Percentiles rank a stretch among this genome's conserved stretches.
Conservation (phyloP, 2,113 vertebrate species). For the Poecile atricapillus region DNA sequence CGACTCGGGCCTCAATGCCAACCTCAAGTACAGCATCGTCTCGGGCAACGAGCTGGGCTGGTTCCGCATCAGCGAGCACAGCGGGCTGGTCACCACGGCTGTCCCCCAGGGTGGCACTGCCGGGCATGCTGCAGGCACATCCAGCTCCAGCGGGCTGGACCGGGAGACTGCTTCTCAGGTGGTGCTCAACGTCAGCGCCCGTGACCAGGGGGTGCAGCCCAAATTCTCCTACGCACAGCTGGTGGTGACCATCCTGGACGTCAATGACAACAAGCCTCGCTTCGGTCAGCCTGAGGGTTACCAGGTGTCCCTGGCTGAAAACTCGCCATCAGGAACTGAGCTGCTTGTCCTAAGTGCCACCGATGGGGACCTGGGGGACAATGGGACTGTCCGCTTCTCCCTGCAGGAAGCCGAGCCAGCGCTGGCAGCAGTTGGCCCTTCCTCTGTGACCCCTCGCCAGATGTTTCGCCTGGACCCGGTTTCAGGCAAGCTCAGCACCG, state of each 20-base stretch:
- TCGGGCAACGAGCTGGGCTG: slow-evolving; percentile 93
- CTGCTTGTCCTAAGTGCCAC: slow-evolving; percentile 83
- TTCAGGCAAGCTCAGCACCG: slow-evolving; percentile 83
- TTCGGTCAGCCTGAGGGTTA: slow-evolving; percentile 83
- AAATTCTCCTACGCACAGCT: slow-evolving; percentile 90
- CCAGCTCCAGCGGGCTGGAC: slow-evolving; percentile 71
- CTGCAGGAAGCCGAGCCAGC: slow-evolving; percentile 79
- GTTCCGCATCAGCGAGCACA: slow-evolving; percentile 94
- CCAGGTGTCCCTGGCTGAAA: slow-evolving; percentile 83
- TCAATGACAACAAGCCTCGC: slow-evolving; percentile 89
- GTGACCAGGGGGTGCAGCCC: slow-evolving; percentile 94
- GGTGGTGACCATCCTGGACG: slow-evolving; percentile 87
- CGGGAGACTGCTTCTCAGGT: slow-evolving; percentile 87
- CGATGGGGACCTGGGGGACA: slow-evolving; percentile 91
- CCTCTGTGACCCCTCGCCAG: slow-evolving; percentile 38
- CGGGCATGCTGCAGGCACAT: fast-evolving
- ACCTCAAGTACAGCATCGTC: slow-evolving; percentile 93
- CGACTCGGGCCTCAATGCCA: slow-evolving; percentile 95
- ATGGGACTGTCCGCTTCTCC: slow-evolving; percentile 89
- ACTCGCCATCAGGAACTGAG: slow-evolving; percentile 83
- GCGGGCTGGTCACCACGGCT: slow-evolving; percentile 89
- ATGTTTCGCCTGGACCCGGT: slow-evolving; percentile 84
- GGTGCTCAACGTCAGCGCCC: slow-evolving; percentile 92
- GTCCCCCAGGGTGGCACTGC: background rate
- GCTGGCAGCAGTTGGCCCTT: background rate